phyloP scores from a whole-genome alignment of 2,797 vertebrate species.

The Falco novaeseelandiae region DNA sequence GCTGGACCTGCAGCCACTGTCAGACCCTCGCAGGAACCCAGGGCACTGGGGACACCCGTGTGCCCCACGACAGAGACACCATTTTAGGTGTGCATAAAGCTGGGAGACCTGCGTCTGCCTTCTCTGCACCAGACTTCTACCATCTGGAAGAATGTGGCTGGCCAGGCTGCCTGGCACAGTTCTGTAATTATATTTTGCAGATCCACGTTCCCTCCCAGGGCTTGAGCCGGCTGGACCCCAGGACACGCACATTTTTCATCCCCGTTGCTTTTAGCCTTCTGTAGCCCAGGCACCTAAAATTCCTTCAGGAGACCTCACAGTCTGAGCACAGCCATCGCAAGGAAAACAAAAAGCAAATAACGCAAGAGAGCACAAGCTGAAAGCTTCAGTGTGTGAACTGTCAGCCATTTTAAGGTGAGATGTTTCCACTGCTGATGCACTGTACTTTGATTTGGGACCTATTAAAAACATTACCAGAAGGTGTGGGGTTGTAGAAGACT shows the following conservation, averaged over 20 bases:
- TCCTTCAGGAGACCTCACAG: not conserved
- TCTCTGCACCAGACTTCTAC: not conserved
- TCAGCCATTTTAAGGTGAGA: constrained; percentile 55
- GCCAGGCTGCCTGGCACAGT: not conserved
- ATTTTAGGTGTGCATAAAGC: not conserved
- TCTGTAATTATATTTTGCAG: not conserved
- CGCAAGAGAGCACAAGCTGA: not conserved
- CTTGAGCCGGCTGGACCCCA: not conserved
- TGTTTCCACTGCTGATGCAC: not conserved
- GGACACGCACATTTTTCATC: not conserved
- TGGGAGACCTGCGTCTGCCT: not conserved
- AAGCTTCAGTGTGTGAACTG: not conserved
- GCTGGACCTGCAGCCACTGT: not conserved
- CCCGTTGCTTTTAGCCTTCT: not conserved
- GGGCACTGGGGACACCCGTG: rapidly evolving
- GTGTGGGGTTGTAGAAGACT: constrained; percentile 21
- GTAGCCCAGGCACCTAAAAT: not conserved
- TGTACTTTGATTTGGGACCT: not conserved
- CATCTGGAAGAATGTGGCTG: not conserved
- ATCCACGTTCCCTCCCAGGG: not conserved
- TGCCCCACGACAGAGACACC: not conserved
- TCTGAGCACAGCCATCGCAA: not conserved
- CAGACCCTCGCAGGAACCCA: not conserved
- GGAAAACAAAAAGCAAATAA: not conserved
- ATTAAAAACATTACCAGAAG: constrained; percentile 16